Conservation (phyloP, 2,797 vertebrate genomes). For the Squalus acanthias region DNA sequence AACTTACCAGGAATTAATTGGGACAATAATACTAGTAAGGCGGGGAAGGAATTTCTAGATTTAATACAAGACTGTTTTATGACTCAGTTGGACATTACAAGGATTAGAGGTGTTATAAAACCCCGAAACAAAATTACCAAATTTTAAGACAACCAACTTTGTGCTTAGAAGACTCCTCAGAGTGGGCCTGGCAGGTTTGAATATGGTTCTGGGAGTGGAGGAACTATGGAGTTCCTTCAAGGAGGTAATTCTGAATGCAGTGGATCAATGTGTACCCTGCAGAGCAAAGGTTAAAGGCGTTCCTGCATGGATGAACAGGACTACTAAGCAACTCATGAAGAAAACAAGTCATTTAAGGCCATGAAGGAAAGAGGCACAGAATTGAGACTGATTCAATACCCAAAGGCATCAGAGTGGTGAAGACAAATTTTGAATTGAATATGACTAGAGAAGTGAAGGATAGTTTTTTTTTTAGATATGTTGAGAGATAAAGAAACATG, state of each 20-base stretch:
- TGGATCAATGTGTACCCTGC: background rate
- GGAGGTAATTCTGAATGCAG: background rate
- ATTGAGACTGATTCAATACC: background rate
- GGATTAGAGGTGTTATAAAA: background rate
- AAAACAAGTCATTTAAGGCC: background rate
- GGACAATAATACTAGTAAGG: background rate
- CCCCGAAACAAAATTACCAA: background rate
- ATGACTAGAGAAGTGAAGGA: background rate
- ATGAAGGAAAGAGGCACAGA: background rate
- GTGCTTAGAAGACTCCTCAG: background rate
- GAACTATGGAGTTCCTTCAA: background rate
- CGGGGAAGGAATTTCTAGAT: background rate
- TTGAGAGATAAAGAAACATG: background rate
- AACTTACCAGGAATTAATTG: background rate
- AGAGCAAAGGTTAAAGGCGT: background rate
- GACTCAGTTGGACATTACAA: background rate
- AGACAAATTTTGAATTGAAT: slow-evolving; percentile 4
- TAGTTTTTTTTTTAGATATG: background rate
- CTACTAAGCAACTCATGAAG: background rate
- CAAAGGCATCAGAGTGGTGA: background rate
- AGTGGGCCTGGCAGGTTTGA: background rate
- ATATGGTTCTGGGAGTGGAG: background rate
- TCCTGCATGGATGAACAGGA: background rate
- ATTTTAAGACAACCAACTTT: background rate
- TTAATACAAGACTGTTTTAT: background rate